Percentiles rank a stretch among this genome's conserved stretches.
These are phyloP conservation scores for Ariopsis seemanni DNA, from an alignment of 2,113 vertebrate species.

Conservation along the genomic window DNA sequence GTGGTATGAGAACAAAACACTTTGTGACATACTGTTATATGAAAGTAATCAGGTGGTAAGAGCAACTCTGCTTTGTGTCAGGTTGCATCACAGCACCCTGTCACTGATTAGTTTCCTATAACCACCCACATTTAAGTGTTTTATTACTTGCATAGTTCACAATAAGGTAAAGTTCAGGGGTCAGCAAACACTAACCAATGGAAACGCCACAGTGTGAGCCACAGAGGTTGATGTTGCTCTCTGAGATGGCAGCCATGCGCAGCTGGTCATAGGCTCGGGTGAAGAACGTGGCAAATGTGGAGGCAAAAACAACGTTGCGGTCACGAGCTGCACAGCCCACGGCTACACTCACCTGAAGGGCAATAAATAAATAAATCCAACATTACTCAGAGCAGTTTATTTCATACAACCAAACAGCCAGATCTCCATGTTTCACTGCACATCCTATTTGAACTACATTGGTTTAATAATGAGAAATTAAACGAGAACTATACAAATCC, in stretches of 20 bases:
- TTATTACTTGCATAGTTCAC: neutral
- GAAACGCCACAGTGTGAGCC: constrained; percentile 93
- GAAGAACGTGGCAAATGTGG: constrained; percentile 90
- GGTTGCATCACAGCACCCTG: neutral
- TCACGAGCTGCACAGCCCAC: constrained; percentile 86
- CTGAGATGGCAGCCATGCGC: constrained; percentile 91
- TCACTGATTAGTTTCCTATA: neutral
- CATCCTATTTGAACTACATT: neutral
- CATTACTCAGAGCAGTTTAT: neutral
- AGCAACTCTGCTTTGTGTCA: neutral
- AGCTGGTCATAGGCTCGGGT: constrained; percentile 90
- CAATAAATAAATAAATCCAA: neutral
- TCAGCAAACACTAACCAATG: constrained; percentile 78
- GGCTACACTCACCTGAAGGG: constrained; percentile 82
- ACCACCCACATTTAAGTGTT: neutral
- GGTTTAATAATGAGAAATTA: neutral
- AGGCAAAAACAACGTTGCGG: constrained; percentile 86
- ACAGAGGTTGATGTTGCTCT: constrained; percentile 91
- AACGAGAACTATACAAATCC: neutral
- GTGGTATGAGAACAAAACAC: neutral
- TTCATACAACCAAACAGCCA: neutral
- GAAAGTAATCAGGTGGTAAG: neutral
- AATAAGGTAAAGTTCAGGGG: neutral
- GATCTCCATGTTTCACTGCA: neutral
- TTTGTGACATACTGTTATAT: neutral